A percentile compares a stretch with the other conserved stretches of the same genome.
Evolutionary conservation across 2,888 invertebrate species (phyloP).

Genomic region (Siphlonurus alternatus): DNA sequence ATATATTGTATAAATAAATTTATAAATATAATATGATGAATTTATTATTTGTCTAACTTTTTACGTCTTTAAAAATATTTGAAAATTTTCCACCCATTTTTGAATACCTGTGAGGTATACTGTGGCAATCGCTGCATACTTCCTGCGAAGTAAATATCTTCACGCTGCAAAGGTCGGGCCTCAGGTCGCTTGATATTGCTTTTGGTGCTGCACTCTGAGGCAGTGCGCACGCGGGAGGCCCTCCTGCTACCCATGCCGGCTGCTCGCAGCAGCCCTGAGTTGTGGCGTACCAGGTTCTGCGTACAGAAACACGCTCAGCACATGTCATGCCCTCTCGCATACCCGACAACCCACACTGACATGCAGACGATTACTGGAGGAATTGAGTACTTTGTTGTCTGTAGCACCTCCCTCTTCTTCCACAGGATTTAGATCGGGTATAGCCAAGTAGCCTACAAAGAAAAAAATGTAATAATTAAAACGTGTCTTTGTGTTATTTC

Average conservation of each 20-base stretch:
- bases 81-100: too few relatives aligned
- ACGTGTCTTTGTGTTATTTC: not conserved
- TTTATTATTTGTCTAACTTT: too few relatives aligned
- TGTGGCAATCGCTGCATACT: slow-evolving; percentile 73
- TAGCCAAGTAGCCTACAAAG: not conserved
- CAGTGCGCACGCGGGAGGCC: slow-evolving; percentile 13
- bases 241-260: slow-evolving; percentile 1
- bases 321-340: too few relatives aligned
- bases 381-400: not conserved
- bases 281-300: not conserved
- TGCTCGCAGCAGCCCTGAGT: not conserved
- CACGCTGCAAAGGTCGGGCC: slow-evolving; percentile 62
- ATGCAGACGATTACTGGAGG: too few relatives aligned
- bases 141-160: slow-evolving; percentile 83
- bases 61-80: too few relatives aligned
- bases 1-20: too few relatives aligned
- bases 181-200: slow-evolving; percentile 5
- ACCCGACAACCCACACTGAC: too few relatives aligned
- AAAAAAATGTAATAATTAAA: not conserved
- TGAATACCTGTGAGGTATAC: slow-evolving; percentile 57
- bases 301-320: too few relatives aligned
- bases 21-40: too few relatives aligned
- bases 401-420: not conserved
- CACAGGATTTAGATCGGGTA: not conserved
- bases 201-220: slow-evolving; percentile 12